Conservation (phyloP, 2,797 vertebrate genomes). For the Bovichtus variegatus region DNA sequence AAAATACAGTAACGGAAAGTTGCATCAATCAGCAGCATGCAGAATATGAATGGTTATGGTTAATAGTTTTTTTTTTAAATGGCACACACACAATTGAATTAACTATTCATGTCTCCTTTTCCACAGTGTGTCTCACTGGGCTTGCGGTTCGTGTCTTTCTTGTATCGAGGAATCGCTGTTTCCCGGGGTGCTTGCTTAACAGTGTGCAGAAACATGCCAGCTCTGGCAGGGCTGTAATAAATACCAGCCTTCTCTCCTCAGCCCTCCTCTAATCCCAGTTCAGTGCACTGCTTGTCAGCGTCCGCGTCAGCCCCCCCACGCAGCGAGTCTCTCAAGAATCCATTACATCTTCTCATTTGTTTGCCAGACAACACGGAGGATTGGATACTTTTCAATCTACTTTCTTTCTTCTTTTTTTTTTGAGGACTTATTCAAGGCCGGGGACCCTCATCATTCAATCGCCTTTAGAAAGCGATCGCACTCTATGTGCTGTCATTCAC, state of each 20-base stretch:
- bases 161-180: slow-evolving; percentile 52
- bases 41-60: slow-evolving; percentile 45
- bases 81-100: slow-evolving; percentile 52
- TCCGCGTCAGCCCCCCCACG: slow-evolving; percentile 26
- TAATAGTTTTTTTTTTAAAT: slow-evolving; percentile 54
- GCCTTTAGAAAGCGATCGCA: not conserved
- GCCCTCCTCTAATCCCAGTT: slow-evolving; percentile 52
- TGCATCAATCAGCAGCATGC: slow-evolving; percentile 43
- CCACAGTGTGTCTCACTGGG: slow-evolving; percentile 58
- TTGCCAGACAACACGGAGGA: slow-evolving; percentile 28
- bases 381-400: slow-evolving; percentile 24
- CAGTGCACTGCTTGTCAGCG: slow-evolving; percentile 30
- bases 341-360: slow-evolving; percentile 47
- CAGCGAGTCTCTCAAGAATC: slow-evolving; percentile 37
- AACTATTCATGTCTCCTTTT: slow-evolving; percentile 72
- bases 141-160: slow-evolving; percentile 53
- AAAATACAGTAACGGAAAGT: slow-evolving; percentile 35
- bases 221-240: slow-evolving; percentile 57
- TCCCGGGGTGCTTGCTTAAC: slow-evolving; percentile 51
- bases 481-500: slow-evolving; percentile 15
- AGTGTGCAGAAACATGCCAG: slow-evolving; percentile 36
- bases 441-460: slow-evolving; percentile 3
- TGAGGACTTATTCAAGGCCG: slow-evolving; percentile 21
- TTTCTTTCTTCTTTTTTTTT: slow-evolving; percentile 4
- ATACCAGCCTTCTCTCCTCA: slow-evolving; percentile 54